Evolutionary conservation across 2,888 invertebrate genomes (phyloP).

Genomic region (Mycalesis mineus): DNA sequence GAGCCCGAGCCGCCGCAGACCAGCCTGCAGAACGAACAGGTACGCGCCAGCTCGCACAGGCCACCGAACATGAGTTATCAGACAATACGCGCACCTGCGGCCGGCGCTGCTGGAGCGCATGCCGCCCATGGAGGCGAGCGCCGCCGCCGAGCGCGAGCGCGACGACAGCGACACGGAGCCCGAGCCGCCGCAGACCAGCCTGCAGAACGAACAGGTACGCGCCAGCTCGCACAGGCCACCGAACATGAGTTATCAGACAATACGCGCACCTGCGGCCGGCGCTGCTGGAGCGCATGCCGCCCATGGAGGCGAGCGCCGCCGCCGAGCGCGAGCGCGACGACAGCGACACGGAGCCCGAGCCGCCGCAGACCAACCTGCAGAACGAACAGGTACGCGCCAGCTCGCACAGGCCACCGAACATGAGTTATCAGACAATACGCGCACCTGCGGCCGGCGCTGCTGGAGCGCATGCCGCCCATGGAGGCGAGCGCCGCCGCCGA

Average conservation of each 20-base stretch:
- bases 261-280: constrained; percentile 91
- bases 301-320: constrained; percentile 80
- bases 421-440: constrained; percentile 78
- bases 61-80: constrained; percentile 32
- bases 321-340: constrained; percentile 43
- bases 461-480: constrained; percentile 99
- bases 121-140: constrained; percentile 89
- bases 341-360: constrained; percentile 38
- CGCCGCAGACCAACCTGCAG: constrained; percentile 33
- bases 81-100: constrained; percentile 86
- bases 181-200: constrained; percentile 31
- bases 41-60: too few relatives aligned
- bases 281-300: constrained; percentile 97
- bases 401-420: too few relatives aligned
- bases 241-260: constrained; percentile 45
- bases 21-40: constrained; percentile 24
- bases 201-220: constrained; percentile 18
- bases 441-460: constrained; percentile 88
- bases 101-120: constrained; percentile 96
- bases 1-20: constrained; percentile 32
- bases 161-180: constrained; percentile 45
- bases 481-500: constrained; percentile 51
- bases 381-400: too few relatives aligned
- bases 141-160: constrained; percentile 36
- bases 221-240: too few relatives aligned